A percentile compares a stretch with the other conserved stretches of the same genome.
phyloP scores from a whole-genome alignment of 64 coral and sea anemone genomes.

The Hydrozoanthus tunicans region DNA sequence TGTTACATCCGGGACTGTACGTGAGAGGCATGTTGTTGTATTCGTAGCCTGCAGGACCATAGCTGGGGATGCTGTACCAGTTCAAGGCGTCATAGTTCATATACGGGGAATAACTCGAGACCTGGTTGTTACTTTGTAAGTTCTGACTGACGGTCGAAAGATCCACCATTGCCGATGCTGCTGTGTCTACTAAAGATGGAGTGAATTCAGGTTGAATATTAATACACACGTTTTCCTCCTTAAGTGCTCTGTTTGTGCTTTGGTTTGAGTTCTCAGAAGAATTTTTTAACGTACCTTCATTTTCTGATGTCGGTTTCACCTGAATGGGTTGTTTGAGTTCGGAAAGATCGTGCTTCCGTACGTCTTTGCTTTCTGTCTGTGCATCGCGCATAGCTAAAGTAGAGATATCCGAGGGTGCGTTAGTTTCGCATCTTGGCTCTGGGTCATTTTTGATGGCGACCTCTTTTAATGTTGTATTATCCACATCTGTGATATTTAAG shows the following conservation, averaged over 20 bases:
- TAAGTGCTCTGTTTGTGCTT: neutral
- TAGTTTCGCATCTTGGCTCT: neutral
- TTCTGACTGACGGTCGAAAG: slow-evolving; percentile 7
- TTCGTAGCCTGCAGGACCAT: neutral
- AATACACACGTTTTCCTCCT: neutral
- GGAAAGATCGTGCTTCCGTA: neutral
- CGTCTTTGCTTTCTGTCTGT: neutral
- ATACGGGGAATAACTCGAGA: neutral
- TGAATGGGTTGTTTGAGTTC: neutral
- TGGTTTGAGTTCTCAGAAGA: neutral
- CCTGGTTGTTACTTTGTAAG: neutral
- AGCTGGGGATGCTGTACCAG: slow-evolving; percentile 35
- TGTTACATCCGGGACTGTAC: neutral
- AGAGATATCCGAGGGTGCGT: neutral
- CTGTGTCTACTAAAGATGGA: neutral
- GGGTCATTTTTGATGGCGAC: neutral
- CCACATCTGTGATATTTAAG: neutral
- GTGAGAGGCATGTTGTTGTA: neutral
- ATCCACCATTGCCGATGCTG: slow-evolving; percentile 1
- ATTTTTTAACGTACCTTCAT: too few species aligned
- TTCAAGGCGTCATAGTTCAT: neutral
- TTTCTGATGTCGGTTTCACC: neutral
- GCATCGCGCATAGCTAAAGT: neutral
- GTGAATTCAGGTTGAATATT: neutral
- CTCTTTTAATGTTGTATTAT: neutral